Evolutionary conservation across 2,888 invertebrate species (phyloP).

Genomic region (Habroteleia sp.): DNA sequence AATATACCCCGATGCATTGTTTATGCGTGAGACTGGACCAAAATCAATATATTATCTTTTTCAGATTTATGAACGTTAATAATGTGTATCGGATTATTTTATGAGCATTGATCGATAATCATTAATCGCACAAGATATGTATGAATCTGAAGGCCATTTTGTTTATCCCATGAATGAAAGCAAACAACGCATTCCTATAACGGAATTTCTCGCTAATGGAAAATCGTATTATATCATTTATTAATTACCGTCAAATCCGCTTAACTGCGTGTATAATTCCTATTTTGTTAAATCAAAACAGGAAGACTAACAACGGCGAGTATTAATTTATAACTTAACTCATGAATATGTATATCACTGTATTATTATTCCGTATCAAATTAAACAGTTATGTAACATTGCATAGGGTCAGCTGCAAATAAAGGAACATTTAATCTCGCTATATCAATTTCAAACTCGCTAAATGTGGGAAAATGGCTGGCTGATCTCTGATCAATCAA

Average conservation of each 20-base stretch:
- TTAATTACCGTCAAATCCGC: constrained; percentile 12
- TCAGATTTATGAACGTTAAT: constrained; percentile 45
- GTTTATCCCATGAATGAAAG: constrained; percentile 48
- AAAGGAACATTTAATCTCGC: constrained; percentile 4
- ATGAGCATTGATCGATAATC: constrained; percentile 45
- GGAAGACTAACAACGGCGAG: constrained; percentile 10
- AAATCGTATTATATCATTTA: constrained; percentile 33
- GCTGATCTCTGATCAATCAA: neutral
- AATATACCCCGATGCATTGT: constrained; percentile 36
- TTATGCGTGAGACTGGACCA: constrained; percentile 36
- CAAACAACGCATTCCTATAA: constrained; percentile 14
- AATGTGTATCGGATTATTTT: constrained; percentile 46
- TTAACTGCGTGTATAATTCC: neutral
- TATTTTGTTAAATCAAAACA: constrained; percentile 10
- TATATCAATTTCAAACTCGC: constrained; percentile 2
- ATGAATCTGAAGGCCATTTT: constrained; percentile 46
- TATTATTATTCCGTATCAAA: neutral
- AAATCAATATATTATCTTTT: constrained; percentile 37
- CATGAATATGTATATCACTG: constrained; percentile 12
- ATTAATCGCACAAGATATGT: constrained; percentile 24
- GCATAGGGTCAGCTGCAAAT: neutral
- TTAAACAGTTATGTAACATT: constrained; percentile 7
- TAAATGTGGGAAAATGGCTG: constrained; percentile 6
- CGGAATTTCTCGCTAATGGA: constrained; percentile 19
- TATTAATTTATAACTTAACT: constrained; percentile 2